Conservation (phyloP, 2,888 invertebrate species). For the Caenorhabditis uteleia region DNA sequence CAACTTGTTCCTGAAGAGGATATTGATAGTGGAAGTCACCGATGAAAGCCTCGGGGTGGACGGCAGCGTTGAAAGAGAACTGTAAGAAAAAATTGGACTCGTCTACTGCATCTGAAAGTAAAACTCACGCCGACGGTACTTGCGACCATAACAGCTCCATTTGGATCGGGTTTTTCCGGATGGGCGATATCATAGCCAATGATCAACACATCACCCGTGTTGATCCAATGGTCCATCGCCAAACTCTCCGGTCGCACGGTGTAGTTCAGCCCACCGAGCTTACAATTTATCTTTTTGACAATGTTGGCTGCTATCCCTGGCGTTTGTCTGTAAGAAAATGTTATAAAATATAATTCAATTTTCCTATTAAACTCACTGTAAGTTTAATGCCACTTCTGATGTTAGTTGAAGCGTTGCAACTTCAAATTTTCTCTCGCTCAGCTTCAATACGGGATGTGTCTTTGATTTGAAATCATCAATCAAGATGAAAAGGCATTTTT, state of each 20-base stretch:
- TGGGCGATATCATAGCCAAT: constrained; percentile 44
- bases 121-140: constrained; percentile 42
- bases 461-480: too few species aligned
- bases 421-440: constrained; percentile 23
- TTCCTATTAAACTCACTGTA: constrained; percentile 3
- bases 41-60: constrained; percentile 21
- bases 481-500: too few species aligned
- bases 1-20: constrained; percentile 38
- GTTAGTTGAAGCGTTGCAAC: constrained; percentile 31
- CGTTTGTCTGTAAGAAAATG: too few species aligned
- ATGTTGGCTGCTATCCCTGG: constrained; percentile 8
- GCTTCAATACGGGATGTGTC: constrained; percentile 29
- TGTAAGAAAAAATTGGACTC: too few species aligned
- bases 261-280: constrained; percentile 35
- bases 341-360: too few species aligned
- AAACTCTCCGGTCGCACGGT: constrained; percentile 10
- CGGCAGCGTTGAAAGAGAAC: constrained; percentile 44
- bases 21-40: constrained; percentile 50
- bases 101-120: too few species aligned
- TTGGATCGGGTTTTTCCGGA: constrained; percentile 14
- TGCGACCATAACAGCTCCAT: constrained; percentile 13
- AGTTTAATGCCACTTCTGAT: constrained; percentile 9
- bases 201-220: constrained; percentile 7
- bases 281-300: constrained; percentile 37
- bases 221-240: constrained; percentile 17